A percentile compares a stretch with the other conserved stretches of the same genome.
These are phyloP conservation scores for Ciconia nigra DNA, from an alignment of 2,797 vertebrate genomes.

Conservation along the genomic window DNA sequence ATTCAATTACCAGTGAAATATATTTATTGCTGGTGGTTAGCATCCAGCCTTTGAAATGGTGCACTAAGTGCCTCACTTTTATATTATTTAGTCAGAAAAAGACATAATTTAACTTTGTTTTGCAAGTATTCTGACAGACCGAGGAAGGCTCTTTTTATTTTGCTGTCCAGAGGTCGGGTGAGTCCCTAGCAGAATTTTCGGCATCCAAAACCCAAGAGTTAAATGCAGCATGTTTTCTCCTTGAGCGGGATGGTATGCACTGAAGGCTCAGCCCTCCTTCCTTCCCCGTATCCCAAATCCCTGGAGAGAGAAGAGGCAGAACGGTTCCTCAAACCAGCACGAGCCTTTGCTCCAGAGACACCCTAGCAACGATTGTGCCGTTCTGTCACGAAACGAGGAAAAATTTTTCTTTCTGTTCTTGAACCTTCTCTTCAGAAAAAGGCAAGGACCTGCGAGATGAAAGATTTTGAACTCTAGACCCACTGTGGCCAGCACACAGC, in stretches of 20 bases:
- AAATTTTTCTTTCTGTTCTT: slow-evolving; percentile 11
- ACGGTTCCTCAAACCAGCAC: background rate
- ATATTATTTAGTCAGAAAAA: slow-evolving; percentile 15
- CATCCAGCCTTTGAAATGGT: slow-evolving; percentile 60
- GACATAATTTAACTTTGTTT: slow-evolving; percentile 62
- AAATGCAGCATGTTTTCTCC: background rate
- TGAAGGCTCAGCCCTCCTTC: background rate
- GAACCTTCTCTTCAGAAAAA: background rate
- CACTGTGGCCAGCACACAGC: background rate
- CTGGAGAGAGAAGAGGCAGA: background rate
- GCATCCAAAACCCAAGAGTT: background rate
- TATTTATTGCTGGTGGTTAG: slow-evolving; percentile 57
- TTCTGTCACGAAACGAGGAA: background rate
- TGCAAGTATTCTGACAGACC: background rate
- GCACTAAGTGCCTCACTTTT: slow-evolving; percentile 15
- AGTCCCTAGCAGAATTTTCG: background rate
- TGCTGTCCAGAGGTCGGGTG: background rate
- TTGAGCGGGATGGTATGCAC: background rate
- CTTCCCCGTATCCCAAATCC: background rate
- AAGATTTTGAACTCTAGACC: background rate
- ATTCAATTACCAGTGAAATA: slow-evolving; percentile 42
- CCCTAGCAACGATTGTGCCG: background rate
- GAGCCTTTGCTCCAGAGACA: background rate
- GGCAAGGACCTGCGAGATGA: background rate
- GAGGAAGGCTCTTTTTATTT: background rate